Base-by-base conservation (phyloP, 35 echinoderm and acorn worm species). In the Lytechinus pictus region DNA sequence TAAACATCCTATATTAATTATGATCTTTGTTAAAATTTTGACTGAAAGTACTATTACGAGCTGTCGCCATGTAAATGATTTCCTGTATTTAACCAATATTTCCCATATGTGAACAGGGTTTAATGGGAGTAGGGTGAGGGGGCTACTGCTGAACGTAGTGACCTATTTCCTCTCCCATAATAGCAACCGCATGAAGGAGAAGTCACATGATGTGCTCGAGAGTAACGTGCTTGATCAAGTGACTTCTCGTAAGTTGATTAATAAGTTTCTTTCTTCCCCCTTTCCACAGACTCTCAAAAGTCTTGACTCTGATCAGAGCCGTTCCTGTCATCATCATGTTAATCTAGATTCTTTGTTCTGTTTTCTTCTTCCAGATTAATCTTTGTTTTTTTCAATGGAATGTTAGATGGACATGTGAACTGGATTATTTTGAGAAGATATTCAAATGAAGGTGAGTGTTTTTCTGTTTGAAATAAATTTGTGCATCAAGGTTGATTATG, bases 211-310 rank as follows among this genome's bases (percentile, higher is more conserved):
- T 57, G 28, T 28, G 54, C 29, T 57, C 52, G 92, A 3, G 54
- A 57, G 92, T 93, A 93, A 93, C 52, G 92, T 93, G 92, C 92
- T 54, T n/a, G 92, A 93, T 93, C 92, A 93, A 93, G 92, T 93
- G 92, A 93, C 92, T 53, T 79, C 66, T 79, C 19, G 66, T 79
- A n/a, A 24, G 66, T 24, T 24, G 66, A 79, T 79, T 16, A 79
- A 79, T 79, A 79, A 79, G 19, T 79, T 79, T 16, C 19, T 79
- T 24, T 79, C 66, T 0, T 79, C 66, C 66, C 66, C 19, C 66
- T 79, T 24, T 24, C 66, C 66, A 79, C 66, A 79, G 16, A 79
- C 66, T 79, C 19, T 4, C 6, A 79, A 21, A 71, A 71, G 11
- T 71, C n/a, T 14, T 24, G 66, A 79, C 14, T 79, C 66, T n/a